phyloP scores from a whole-genome alignment of 2,797 vertebrate genomes.

The Eulemur albifrons region DNA sequence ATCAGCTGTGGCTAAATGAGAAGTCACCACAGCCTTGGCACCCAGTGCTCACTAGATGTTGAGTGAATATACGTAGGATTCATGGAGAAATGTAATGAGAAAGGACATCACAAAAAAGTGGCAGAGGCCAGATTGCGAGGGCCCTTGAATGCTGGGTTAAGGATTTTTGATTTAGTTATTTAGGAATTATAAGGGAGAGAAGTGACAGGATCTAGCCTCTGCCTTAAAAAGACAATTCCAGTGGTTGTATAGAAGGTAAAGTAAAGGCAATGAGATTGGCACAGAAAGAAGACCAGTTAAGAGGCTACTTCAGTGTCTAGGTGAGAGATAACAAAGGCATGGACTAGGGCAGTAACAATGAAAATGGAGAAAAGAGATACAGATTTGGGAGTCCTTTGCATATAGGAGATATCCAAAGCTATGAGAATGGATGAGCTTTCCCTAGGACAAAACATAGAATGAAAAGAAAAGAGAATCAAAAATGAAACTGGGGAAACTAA shows the following conservation, averaged over 20 bases:
- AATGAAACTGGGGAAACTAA: background rate
- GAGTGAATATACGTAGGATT: background rate
- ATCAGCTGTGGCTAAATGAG: background rate
- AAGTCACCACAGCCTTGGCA: background rate
- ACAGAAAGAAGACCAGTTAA: background rate
- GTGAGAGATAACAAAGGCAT: background rate
- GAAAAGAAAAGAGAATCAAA: background rate
- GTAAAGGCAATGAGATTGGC: background rate
- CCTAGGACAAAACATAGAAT: background rate
- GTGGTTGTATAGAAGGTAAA: background rate
- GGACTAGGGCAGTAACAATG: background rate
- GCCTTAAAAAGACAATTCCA: background rate
- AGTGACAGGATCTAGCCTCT: background rate
- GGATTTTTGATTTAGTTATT: background rate
- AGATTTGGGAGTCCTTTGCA: background rate
- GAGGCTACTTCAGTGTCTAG: background rate
- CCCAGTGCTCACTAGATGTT: background rate
- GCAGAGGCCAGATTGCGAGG: background rate
- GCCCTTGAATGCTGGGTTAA: background rate
- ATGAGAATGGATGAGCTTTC: background rate
- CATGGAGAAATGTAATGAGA: background rate
- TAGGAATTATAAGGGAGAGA: background rate
- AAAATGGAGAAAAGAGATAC: background rate
- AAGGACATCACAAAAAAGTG: background rate
- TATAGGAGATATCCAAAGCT: background rate